Base-by-base conservation (phyloP, 1,140 invertebrate species). In the Panulirus ornatus region DNA sequence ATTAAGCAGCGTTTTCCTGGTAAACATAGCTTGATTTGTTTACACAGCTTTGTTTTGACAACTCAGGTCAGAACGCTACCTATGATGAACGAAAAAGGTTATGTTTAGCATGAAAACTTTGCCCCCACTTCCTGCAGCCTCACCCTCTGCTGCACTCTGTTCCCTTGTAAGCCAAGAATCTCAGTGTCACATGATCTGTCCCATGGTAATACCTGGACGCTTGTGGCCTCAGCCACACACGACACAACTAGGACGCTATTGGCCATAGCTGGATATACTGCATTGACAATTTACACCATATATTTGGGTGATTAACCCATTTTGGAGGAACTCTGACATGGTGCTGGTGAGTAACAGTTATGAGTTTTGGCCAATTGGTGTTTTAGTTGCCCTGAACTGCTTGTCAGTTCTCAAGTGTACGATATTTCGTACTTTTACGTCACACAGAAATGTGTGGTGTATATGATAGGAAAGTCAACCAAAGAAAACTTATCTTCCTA, bases 61-160 rank as follows among this genome's bases (percentile, higher is more conserved):
- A 22, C 63, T 73, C 71, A 47, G 70, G 66, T 89, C 22, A 89
- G 58, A 42, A 75, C 75, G 71, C 38, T 76, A 66, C 87, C 75
- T 40, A 42, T 84, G 36, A 83, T 89, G 84, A 89, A 83, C 87
- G 84, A 89, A 89, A 83, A 75, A 83, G 87, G 79, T 89, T 89
- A 89, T 89, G 87, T 89, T 89, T 89, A 89, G 38, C 87, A 89
- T 82, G 87, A 89, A 89, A 89, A 89, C 87, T 89, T 89, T 30
- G 84, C 70, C 87, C 87, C 75, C 27, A 40, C 70, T 83, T 66
- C 87, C 79, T 42, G 81, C 87, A 76, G 87, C 70, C 38, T 44
- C 66, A 36, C 51, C 63, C 44, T 44, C 40, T 71, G 78, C 76
- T 78, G 71, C 73, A 86, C 47, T 30, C 44, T 30, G 44, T 84